These are phyloP conservation scores for Illadopsis cleaveri DNA, from an alignment of 2,113 vertebrate genomes.

Conservation along the genomic window DNA sequence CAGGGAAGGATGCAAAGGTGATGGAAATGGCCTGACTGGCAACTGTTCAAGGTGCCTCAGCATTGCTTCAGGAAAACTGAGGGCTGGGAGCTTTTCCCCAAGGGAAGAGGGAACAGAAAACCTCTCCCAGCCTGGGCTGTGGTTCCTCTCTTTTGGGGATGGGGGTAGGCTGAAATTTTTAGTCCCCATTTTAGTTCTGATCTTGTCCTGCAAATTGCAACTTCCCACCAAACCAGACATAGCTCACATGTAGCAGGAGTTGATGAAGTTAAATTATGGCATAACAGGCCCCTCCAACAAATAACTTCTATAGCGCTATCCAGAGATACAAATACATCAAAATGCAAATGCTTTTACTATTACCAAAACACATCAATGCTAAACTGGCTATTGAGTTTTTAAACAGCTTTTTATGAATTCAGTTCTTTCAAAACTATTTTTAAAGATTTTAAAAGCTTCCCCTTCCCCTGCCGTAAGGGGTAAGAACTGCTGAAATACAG, in stretches of 20 bases:
- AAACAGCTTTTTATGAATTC: not conserved
- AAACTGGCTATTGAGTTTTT: not conserved
- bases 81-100: not conserved
- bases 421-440: not conserved
- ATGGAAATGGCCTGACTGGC: not conserved
- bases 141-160: too few relatives aligned
- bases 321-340: not conserved
- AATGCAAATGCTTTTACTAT: not conserved
- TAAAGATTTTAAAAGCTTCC: not conserved
- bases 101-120: not conserved
- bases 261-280: not conserved
- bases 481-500: not conserved
- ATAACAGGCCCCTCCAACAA: accelerated
- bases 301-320: not conserved
- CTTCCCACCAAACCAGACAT: not conserved
- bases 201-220: not conserved
- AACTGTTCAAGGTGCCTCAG: not conserved
- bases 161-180: accelerated
- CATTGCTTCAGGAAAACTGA: not conserved
- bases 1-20: not conserved
- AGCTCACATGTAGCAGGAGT: accelerated
- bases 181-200: not conserved
- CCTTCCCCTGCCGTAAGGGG: not conserved
- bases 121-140: not conserved
- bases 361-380: not conserved